Base-by-base conservation (phyloP, 1,140 invertebrate species). In the Cotesia glomerata region DNA sequence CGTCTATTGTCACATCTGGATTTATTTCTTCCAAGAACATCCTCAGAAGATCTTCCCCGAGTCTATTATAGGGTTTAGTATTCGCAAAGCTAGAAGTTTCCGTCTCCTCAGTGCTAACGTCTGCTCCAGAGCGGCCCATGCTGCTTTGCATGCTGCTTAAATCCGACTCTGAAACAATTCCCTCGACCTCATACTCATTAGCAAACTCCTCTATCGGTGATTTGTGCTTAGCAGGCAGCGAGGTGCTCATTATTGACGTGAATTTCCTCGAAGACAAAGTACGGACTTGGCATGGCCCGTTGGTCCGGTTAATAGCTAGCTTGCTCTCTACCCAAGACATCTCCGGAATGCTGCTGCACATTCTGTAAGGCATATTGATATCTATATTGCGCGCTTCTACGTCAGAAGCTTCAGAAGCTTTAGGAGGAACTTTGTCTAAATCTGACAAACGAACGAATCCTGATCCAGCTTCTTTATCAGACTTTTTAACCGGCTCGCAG, bases 1-100 rank as follows among this genome's bases (percentile, higher is more conserved):
- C 94, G 79, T 94, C 92, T 2, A 95, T 91, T 11, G 91, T 91
- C 64, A 96, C 94, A 85, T 97, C 95, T 16, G 93, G 91, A 78
- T 93, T 93, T 54, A 95, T 93, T 86, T 96, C 95, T 80, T 96
- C 94, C 61, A 96, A 84, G 82, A 96, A 97, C 94, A 96, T 96
- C 69, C 93, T 89, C 7, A 97, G 84, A 13, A 97, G 85, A 86
- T 97, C 95, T 82, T 95, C 93, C 0, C 95, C 95, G 0, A 97
- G 84, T 52, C 92, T 89, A 35, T 90, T 91, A 68, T 90, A 91
- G 0, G 90, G 84, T 63, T 88, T 88, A 16, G 81, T 82, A 14
- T 79, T 75, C 59, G 82, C 81, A 35, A 84, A 85, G 73, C 85
- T 87, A 0, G 88, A 88, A 11, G 83, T 86, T 77, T 87, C 87